phyloP scores from a whole-genome alignment of 2,888 invertebrate species.

The Myopa tessellatipennis region DNA sequence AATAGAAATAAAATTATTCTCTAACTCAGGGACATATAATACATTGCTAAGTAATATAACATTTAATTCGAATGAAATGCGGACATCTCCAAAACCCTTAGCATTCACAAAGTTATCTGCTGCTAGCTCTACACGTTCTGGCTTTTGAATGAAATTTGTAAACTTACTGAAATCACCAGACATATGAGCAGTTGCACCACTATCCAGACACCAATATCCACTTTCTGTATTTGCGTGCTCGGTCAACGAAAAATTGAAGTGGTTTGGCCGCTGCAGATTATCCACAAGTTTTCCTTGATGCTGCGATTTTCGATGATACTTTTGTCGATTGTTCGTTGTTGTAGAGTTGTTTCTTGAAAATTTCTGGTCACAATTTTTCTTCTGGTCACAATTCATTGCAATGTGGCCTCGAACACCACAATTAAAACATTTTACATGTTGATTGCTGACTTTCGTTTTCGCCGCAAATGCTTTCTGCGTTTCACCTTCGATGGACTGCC shows the following conservation, averaged over 20 bases:
- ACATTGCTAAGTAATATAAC: neutral
- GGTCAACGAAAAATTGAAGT: no score
- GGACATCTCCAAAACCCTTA: neutral
- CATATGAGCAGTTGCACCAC: slow-evolving; percentile 19
- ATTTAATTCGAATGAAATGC: neutral
- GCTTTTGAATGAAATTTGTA: neutral
- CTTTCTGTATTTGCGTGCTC: neutral
- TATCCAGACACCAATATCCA: slow-evolving; percentile 12
- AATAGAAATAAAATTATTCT: slow-evolving; percentile 9
- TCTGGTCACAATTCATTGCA: neutral
- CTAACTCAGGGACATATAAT: slow-evolving; percentile 8
- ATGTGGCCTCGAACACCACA: neutral
- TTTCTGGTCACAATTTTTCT: neutral
- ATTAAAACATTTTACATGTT: neutral
- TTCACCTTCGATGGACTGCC: no score
- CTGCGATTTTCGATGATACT: neutral
- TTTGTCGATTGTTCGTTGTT: neutral
- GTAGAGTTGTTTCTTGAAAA: neutral
- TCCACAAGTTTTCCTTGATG: neutral
- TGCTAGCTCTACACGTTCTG: neutral
- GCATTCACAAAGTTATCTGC: neutral
- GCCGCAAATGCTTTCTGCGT: no score
- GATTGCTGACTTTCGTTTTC: no score
- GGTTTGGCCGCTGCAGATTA: no score
- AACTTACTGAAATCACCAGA: neutral